Percentiles rank a stretch among this genome's conserved stretches.
phyloP scores from a whole-genome alignment of 2,888 invertebrate species.

The Lathronympha strigana region DNA sequence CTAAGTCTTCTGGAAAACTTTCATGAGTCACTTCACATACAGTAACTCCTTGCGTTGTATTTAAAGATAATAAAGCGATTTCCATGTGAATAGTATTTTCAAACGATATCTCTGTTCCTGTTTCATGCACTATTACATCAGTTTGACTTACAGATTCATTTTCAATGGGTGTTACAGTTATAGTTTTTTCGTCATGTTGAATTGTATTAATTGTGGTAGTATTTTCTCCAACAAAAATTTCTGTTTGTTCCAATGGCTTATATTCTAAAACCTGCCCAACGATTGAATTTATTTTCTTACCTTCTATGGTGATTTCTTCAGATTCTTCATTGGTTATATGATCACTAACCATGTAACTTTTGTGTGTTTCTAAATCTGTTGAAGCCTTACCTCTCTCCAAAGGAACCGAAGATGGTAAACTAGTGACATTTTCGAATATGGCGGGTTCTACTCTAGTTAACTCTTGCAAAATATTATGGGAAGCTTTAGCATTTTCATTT shows the following conservation, averaged over 20 bases:
- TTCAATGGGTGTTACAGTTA: constrained; percentile 54
- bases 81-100: constrained; percentile 49
- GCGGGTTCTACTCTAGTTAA: constrained; percentile 56
- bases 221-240: constrained; percentile 63
- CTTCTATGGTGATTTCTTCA: constrained; percentile 62
- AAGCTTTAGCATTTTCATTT: constrained; percentile 58
- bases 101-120: constrained; percentile 56
- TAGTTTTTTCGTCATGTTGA: constrained; percentile 49
- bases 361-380: constrained; percentile 59
- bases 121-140: constrained; percentile 63
- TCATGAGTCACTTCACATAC: constrained; percentile 70
- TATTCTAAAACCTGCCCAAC: constrained; percentile 62
- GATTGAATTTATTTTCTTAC: constrained; percentile 69
- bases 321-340: constrained; percentile 72
- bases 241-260: constrained; percentile 63
- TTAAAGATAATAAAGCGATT: constrained; percentile 59
- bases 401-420: constrained; percentile 49
- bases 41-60: constrained; percentile 61
- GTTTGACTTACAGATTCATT: constrained; percentile 60
- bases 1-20: constrained; percentile 58
- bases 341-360: constrained; percentile 62
- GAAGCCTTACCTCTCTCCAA: constrained; percentile 56
- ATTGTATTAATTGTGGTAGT: constrained; percentile 47
- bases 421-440: constrained; percentile 57
- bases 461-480: constrained; percentile 58